Base-by-base conservation (phyloP, 2,888 invertebrate species). In the Diachrysia chrysitis region DNA sequence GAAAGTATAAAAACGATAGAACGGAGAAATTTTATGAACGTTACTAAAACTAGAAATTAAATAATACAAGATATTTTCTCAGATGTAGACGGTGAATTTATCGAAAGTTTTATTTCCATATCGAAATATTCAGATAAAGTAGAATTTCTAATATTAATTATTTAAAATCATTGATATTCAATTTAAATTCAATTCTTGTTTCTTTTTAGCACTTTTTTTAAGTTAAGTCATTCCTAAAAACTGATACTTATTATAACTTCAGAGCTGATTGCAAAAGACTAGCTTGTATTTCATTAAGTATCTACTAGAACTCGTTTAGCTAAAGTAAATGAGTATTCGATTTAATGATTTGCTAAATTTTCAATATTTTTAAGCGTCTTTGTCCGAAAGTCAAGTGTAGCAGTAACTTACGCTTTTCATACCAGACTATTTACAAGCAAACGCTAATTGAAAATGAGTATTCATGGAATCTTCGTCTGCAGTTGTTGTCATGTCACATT, bases 401-500 rank as follows among this genome's bases (percentile, higher is more conserved):
- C 37, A 37, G 37, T 17, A 48, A n/a, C 32, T 17, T 37, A 61
- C 23, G 53, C 37, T 66, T 53, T 57, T 48, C 12, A 25, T 23
- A 29, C n/a, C 29, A 16, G 9, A 35, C 32, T 48, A 42, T 42
- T 57, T 58, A n/a, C 51, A 67, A 42, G 62, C 66, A 62, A 48
- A 66, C 59, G 23, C 42, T 32, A 67, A 62, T 19, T 66, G 32
- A 19, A 62, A 17, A 62, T 56, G 25, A 3, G 3, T 35, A 73
- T 77, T 62, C 66, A 37, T 61, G 60, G 42, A 59, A 46, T 53
- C 53, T 73, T 58, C n/a, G 78, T 68, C 74, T 63, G 61, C 46
- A 19, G 55, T 61, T 61, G 32, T 12, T 61, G 63, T 56, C 62
- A 48, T 42, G 62, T 63, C 59, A 55, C 69, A 66, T 80, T 64